Percentiles rank a stretch among this genome's conserved stretches.
Evolutionary conservation across 2,888 invertebrate genomes (phyloP).

Genomic region (Mimachlamys varia): DNA sequence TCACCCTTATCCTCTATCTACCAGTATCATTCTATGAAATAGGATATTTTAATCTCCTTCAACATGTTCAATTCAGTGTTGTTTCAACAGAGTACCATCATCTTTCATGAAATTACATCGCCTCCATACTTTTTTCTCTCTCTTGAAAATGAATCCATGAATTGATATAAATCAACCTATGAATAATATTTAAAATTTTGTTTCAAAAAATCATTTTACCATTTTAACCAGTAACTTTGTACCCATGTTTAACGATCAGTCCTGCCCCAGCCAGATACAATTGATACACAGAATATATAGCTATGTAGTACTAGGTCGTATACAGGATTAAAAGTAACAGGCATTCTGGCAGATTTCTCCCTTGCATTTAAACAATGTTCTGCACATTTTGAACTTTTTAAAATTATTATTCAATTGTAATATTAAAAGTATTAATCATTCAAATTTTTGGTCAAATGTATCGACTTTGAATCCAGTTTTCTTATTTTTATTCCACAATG

Average conservation of each 20-base stretch:
- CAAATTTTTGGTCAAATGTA: no score
- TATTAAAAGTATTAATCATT: no score
- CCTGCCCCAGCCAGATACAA: background rate
- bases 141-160: background rate
- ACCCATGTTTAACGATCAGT: background rate
- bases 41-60: background rate
- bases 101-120: background rate
- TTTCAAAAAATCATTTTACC: background rate
- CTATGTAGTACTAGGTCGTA: background rate
- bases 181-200: background rate
- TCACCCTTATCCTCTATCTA: constrained; percentile 9
- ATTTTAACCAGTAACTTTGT: background rate
- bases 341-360: constrained; percentile 3
- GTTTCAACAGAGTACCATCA: background rate
- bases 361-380: background rate
- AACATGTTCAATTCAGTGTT: background rate
- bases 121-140: background rate
- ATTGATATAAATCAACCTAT: background rate
- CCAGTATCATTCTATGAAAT: constrained; percentile 1
- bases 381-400: background rate
- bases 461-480: background rate
- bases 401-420: background rate
- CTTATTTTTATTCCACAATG: background rate
- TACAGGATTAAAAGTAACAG: background rate
- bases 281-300: background rate